These are phyloP conservation scores for Macropis europaea DNA, from an alignment of 2,888 invertebrate genomes.

Conservation along the genomic window DNA sequence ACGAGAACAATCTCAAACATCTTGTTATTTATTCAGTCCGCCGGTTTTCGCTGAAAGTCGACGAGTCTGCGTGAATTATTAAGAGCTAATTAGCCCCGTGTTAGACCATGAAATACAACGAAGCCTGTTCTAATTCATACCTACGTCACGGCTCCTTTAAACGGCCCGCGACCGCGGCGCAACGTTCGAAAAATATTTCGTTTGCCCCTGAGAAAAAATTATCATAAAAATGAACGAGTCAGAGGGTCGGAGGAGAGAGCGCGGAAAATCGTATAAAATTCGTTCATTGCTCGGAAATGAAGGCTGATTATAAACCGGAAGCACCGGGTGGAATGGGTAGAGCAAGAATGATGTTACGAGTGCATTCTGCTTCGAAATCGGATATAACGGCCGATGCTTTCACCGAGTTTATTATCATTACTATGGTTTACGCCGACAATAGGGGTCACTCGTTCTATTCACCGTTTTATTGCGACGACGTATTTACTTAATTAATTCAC, in stretches of 20 bases:
- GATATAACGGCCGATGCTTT: conserved; percentile 22
- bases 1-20: too few species aligned
- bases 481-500: conserved; percentile 18
- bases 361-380: conserved; percentile 15
- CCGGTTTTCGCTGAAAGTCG: too few species aligned
- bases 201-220: too few species aligned
- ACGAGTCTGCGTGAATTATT: too few species aligned
- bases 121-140: too few species aligned
- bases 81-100: too few species aligned
- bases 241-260: neutral
- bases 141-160: too few species aligned
- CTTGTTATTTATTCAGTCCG: too few species aligned
- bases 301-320: neutral
- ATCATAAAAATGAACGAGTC: too few species aligned
- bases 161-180: too few species aligned
- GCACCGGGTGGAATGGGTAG: neutral
- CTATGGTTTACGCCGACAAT: conserved; percentile 10
- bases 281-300: neutral
- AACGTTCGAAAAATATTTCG: neutral
- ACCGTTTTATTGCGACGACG: conserved; percentile 4
- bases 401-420: conserved; percentile 31
- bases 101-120: too few species aligned
- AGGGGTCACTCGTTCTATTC: neutral
- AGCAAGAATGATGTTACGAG: conserved; percentile 29
- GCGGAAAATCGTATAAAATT: neutral